Evolutionary conservation across 2,888 invertebrate genomes (phyloP).

Genomic region (Tenthredo scrophulariae): DNA sequence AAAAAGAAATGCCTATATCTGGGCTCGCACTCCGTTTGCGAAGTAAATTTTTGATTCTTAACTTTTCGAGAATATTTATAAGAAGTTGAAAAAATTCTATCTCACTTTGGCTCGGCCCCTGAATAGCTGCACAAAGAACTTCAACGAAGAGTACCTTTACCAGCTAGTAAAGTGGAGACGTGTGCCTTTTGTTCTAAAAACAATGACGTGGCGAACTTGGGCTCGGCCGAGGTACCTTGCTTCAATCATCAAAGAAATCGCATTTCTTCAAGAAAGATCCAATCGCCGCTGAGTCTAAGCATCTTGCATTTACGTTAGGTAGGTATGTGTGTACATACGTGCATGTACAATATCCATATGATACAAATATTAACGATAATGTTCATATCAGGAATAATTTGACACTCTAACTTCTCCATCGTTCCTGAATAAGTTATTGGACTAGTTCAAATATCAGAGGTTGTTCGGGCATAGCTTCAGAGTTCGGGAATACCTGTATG

Average conservation of each 20-base stretch:
- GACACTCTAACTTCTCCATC: not conserved
- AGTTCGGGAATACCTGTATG: too few species aligned
- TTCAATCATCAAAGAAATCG: constrained; percentile 41
- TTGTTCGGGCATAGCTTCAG: not conserved
- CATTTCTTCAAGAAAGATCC: constrained; percentile 33
- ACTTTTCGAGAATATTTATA: constrained; percentile 6
- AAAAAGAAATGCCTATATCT: not conserved
- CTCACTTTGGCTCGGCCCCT: constrained; percentile 9
- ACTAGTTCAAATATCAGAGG: not conserved
- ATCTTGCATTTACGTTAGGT: not conserved
- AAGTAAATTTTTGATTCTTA: constrained; percentile 1
- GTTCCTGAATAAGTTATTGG: not conserved
- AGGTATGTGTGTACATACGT: not conserved
- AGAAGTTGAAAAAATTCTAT: constrained; percentile 8
- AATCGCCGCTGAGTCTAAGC: not conserved
- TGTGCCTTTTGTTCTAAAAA: constrained; percentile 49
- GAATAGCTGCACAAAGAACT: constrained; percentile 47
- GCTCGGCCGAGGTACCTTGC: constrained; percentile 10
- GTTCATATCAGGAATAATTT: not conserved
- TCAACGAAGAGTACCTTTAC: constrained; percentile 26
- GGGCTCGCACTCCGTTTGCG: not conserved
- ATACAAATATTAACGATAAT: not conserved
- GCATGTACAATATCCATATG: not conserved
- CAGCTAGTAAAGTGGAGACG: constrained; percentile 39
- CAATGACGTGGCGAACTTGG: constrained; percentile 48